Conservation (phyloP, 2,888 invertebrate genomes). For the Branchellion lobata region DNA sequence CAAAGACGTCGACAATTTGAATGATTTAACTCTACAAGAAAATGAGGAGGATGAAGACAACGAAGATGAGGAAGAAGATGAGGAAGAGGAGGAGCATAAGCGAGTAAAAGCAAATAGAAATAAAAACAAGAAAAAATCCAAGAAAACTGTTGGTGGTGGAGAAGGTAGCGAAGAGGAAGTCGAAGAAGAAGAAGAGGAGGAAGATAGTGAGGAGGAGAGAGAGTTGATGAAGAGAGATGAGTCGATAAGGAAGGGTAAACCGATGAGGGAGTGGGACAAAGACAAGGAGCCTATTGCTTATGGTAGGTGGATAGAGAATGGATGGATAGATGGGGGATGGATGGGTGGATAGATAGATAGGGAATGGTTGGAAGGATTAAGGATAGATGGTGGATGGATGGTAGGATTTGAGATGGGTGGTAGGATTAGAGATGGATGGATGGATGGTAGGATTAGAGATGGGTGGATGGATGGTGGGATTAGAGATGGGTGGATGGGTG, state of each 20-base stretch:
- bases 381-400: no score
- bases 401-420: no score
- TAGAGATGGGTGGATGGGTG: no score
- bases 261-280: slow-evolving; percentile 51
- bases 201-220: slow-evolving; percentile 27
- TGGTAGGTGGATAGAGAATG: no score
- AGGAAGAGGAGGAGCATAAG: slow-evolving; percentile 10
- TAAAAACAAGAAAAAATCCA: no score
- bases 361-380: no score
- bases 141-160: neutral
- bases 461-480: no score
- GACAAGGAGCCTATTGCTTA: slow-evolving; percentile 44
- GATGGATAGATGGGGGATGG: no score
- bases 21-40: neutral
- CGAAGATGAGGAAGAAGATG: neutral
- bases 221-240: slow-evolving; percentile 47
- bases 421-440: no score
- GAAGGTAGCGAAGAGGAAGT: neutral
- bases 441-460: no score
- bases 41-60: neutral
- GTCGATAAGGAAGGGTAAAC: slow-evolving; percentile 45
- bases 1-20: neutral
- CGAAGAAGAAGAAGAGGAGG: neutral
- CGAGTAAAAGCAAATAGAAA: neutral
- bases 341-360: no score